Evolutionary conservation across 2,797 vertebrate genomes (phyloP), one percentile per base, ranked within the genome.

Genomic region (Triplophysa bombifrons): DNA sequence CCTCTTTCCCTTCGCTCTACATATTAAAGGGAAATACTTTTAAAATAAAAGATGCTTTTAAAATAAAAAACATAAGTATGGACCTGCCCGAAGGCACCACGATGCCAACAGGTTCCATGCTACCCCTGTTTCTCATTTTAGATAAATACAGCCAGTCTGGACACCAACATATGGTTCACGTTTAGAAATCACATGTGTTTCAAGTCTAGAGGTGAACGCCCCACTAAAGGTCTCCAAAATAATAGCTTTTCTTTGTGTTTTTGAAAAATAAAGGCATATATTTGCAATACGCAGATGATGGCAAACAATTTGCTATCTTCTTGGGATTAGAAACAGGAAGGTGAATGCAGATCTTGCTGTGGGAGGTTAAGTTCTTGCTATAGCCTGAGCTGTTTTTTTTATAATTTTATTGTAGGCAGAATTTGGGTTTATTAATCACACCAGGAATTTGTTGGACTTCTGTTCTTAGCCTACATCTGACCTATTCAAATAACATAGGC

Each of bases 91-190:
- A 72, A 70, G 77, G 80, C 73, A 83, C 38, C 41, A 65, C 56
- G 51, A 65, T 81, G 53, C 81, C 66, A 74, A 44, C 60, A 65
- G 20, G 77, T 50, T 78, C 67, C 64, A n/a, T 61, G 22, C 27
- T 60, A 72, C 65, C 74, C 50, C 67, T 74, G 70, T 69, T 82
- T 83, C 67, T 66, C 74, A 74, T 80, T 84, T 83, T 46, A 27
- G 55, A 77, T 84, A 44, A 76, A 72, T 76, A 60, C 71, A 56
- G 77, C 76, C 44, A 71, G 72, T 84, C 16, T 14, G 60, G 70
- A 60, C 68, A 14, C 71, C n/a, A 58, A 74, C 83, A 83, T 70
- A 22, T 83, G 81, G 79, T 82, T 81, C 56, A 34, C 13, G 53
- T 82, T 86, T 84, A 60, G 80, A 63, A 44, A 78, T 46, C 70